Percentiles rank a stretch among this genome's conserved stretches.
Evolutionary conservation across 2,113 vertebrate genomes (phyloP).

Genomic region (Ranitomeya imitator): DNA sequence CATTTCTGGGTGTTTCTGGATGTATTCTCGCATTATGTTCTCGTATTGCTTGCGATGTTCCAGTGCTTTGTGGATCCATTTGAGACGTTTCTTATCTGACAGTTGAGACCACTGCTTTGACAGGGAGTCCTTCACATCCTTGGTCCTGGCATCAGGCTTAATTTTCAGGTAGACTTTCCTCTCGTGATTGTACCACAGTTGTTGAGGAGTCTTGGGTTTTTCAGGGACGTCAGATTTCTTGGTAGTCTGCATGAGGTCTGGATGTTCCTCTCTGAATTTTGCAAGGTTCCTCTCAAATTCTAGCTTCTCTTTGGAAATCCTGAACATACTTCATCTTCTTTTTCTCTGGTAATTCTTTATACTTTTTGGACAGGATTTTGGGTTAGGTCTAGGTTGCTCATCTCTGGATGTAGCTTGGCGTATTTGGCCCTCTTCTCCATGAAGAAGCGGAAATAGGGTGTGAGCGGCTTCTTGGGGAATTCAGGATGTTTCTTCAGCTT

Average conservation of each 20-base stretch:
- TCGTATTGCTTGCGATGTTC: conserved; percentile 94
- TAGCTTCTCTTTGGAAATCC: conserved; percentile 94
- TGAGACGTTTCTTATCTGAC: conserved; percentile 98
- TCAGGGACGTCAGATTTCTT: conserved; percentile 95
- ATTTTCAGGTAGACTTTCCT: conserved; percentile 94
- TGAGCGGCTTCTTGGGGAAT: conserved; percentile 98
- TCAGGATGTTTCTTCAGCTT: conserved; percentile 99
- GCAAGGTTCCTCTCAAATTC: conserved; percentile 88
- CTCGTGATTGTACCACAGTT: conserved; percentile 97
- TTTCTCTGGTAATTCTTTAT: conserved; percentile 93
- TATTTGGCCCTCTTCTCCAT: conserved; percentile 99
- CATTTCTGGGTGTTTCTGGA: conserved; percentile 93
- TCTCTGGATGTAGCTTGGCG: conserved; percentile 96
- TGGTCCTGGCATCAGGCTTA: conserved; percentile 92
- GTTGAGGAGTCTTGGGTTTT: conserved; percentile 96
- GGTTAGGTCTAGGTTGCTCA: conserved; percentile 98
- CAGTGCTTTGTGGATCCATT: conserved; percentile 98
- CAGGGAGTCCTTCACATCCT: conserved; percentile 96
- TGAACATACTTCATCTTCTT: conserved; percentile 99
- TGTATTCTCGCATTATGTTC: conserved; percentile 90
- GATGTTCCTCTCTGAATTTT: conserved; percentile 94
- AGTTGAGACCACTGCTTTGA: conserved; percentile 98
- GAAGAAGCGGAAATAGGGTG: conserved; percentile 98
- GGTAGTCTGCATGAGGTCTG: conserved; percentile 90
- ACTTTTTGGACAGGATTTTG: conserved; percentile 98